Base-by-base conservation (phyloP, 2,113 vertebrate genomes). In the Brachionichthys hirsutus region DNA sequence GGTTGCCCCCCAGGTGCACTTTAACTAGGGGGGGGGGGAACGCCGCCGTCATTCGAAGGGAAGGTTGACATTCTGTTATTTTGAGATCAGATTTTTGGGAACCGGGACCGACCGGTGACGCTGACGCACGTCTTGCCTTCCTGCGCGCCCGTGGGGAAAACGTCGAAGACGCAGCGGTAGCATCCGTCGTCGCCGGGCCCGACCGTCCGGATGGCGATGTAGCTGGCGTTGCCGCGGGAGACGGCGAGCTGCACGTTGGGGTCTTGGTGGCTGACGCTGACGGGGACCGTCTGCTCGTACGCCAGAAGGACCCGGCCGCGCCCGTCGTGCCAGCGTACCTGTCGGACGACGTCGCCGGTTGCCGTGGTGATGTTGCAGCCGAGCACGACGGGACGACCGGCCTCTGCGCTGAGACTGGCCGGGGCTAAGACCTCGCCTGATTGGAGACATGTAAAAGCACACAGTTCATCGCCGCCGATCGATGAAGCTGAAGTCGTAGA, bases 151-250 rank as follows among this genome's bases (percentile, higher is more conserved):
- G 1, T 14, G 6, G 92, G 90, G 43, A 54, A 91, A 3, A 91
- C 62, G 0, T 92, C 83, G 56, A 92, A 92, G 19, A 85, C 1
- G 77, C 92, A 92, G 10, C 20, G 64, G 81, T 88, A 92, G 74
- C 92, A 92, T 48, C 91, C 91, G 20, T 77, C 84, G 11, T 89
- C 81, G 0, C 61, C 75, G 0, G 62, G 16, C 41, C 2, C 48
- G 43, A 81, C 74, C 22, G 2, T 74, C 5, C 16, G 51, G 75
- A 92, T 82, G 80, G 65, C 83, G 76, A 92, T 88, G 69, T 54
- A 38, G 54, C 88, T 92, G 71, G 52, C 43, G 43, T 85, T 9
- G 2, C 10, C 17, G 49, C 16, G 49, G 1, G 70, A 67, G 11
- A 54, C 14, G 5, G 35, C 22, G 38, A 90, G 82, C 54, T 76